phyloP scores from a whole-genome alignment of 2,113 vertebrate species.

The Pelobates fuscus region DNA sequence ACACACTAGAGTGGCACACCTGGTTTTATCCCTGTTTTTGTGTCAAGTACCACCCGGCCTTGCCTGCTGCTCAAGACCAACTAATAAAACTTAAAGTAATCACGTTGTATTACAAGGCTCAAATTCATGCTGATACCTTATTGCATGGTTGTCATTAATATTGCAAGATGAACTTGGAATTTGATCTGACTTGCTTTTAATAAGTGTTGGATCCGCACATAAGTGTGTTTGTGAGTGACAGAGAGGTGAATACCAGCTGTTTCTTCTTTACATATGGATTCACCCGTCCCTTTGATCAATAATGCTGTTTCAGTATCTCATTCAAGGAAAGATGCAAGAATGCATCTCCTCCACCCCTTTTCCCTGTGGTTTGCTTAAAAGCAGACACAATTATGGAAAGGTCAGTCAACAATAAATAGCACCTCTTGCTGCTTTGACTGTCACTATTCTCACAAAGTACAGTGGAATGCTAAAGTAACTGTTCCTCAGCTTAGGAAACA shows the following conservation, averaged over 20 bases:
- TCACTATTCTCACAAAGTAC: slow-evolving; percentile 27
- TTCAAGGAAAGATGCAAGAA: slow-evolving; percentile 59
- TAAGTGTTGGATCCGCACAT: slow-evolving; percentile 57
- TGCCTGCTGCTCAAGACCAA: slow-evolving; percentile 65
- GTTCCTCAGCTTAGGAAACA: fast-evolving
- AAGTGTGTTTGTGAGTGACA: slow-evolving; percentile 59
- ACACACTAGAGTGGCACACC: slow-evolving; percentile 63
- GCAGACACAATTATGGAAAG: slow-evolving; percentile 56
- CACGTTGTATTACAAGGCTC: slow-evolving; percentile 73
- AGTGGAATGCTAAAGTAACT: slow-evolving; percentile 33
- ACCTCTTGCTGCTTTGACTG: slow-evolving; percentile 31
- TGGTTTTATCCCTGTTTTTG: slow-evolving; percentile 69
- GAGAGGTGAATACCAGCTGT: slow-evolving; percentile 67
- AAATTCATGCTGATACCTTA: slow-evolving; percentile 68
- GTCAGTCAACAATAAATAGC: slow-evolving; percentile 57
- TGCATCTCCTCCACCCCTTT: slow-evolving; percentile 40
- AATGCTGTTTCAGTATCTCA: slow-evolving; percentile 63
- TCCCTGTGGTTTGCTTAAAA: slow-evolving; percentile 57
- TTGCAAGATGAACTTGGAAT: slow-evolving; percentile 79
- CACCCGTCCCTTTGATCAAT: slow-evolving; percentile 68
- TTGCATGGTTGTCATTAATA: slow-evolving; percentile 78
- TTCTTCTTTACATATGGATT: slow-evolving; percentile 62
- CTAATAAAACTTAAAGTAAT: slow-evolving; percentile 71
- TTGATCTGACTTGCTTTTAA: slow-evolving; percentile 70
- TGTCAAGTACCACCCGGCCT: slow-evolving; percentile 70